phyloP scores from a whole-genome alignment of 2,888 invertebrate species.

The Rosalia funebris region DNA sequence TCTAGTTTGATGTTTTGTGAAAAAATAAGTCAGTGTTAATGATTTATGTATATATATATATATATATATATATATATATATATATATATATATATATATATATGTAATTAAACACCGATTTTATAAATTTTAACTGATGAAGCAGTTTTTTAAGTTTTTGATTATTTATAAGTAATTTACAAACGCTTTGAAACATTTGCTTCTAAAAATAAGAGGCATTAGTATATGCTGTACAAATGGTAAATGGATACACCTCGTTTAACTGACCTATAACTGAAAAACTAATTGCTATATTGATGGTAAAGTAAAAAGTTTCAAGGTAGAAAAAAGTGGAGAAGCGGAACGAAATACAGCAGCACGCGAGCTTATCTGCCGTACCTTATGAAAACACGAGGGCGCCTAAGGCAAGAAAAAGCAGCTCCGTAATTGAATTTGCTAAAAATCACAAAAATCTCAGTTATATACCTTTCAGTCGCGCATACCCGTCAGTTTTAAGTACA shows the following conservation, averaged over 20 bases:
- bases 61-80: no score
- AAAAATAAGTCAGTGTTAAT: no score
- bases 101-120: no score
- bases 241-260: background rate
- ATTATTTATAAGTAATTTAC: no score
- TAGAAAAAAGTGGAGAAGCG: slow-evolving; percentile 30
- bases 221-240: no score
- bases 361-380: slow-evolving; percentile 38
- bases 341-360: slow-evolving; percentile 14
- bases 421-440: slow-evolving; percentile 59
- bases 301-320: slow-evolving; percentile 34
- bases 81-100: no score
- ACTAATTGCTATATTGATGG: slow-evolving; percentile 34
- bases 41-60: no score
- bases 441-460: slow-evolving; percentile 58
- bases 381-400: slow-evolving; percentile 53
- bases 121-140: no score
- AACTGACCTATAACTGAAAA: slow-evolving; percentile 28
- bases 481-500: slow-evolving; percentile 10
- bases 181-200: no score
- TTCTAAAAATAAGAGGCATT: no score
- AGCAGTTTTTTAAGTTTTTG: no score
- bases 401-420: slow-evolving; percentile 49
- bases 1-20: no score
- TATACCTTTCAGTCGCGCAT: background rate